Conservation (phyloP, 2,888 invertebrate genomes). For the Hoplodrina ambigua region DNA sequence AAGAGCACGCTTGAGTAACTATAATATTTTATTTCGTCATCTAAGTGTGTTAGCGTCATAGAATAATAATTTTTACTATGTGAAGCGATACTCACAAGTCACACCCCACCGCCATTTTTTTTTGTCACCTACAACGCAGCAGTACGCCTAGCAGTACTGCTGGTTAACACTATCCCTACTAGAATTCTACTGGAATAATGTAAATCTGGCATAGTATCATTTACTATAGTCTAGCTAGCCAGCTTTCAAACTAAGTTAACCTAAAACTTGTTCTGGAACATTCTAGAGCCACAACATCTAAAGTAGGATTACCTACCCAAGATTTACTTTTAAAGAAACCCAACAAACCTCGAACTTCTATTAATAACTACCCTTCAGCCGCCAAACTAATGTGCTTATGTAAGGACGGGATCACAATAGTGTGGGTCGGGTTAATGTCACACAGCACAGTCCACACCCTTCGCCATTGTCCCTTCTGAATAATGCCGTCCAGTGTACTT, state of each 20-base stretch:
- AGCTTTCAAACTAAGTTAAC: constrained; percentile 11
- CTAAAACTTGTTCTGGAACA: constrained; percentile 19
- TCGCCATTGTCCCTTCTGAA: constrained; percentile 56
- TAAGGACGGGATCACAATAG: constrained; percentile 44
- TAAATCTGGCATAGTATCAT: background rate
- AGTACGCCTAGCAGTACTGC: too few species aligned
- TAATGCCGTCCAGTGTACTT: constrained; percentile 54
- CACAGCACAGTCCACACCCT: constrained; percentile 54
- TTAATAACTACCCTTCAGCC: constrained; percentile 46
- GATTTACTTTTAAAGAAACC: constrained; percentile 47
- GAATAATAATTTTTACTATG: too few species aligned
- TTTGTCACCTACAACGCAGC: too few species aligned
- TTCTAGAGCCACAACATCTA: constrained; percentile 14
- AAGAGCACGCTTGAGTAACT: background rate
- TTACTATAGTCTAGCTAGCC: background rate
- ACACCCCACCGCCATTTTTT: too few species aligned
- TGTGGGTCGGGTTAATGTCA: constrained; percentile 62
- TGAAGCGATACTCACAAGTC: too few species aligned
- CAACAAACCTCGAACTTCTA: constrained; percentile 23
- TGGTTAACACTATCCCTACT: too few species aligned
- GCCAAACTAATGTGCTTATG: constrained; percentile 51
- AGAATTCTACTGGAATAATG: too few species aligned
- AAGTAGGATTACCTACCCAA: constrained; percentile 34
- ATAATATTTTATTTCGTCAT: constrained; percentile 3
- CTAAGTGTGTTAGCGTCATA: too few species aligned